phyloP scores from a whole-genome alignment of 2,113 vertebrate genomes.

The Periophthalmodon schlosseri region DNA sequence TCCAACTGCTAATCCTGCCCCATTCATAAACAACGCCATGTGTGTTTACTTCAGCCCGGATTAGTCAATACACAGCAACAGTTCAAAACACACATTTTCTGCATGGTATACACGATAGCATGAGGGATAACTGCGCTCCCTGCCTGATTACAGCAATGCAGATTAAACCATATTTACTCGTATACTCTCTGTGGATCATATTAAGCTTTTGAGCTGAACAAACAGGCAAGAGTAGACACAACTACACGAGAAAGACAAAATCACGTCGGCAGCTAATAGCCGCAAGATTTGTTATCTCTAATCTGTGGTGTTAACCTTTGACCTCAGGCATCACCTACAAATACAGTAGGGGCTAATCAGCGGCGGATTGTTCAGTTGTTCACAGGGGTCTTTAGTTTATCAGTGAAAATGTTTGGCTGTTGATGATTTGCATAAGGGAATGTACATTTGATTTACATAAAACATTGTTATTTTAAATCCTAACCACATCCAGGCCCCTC shows the following conservation, averaged over 20 bases:
- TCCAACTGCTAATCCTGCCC: slow-evolving; percentile 50
- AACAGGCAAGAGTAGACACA: not conserved
- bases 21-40: slow-evolving; percentile 57
- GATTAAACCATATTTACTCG: not conserved
- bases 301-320: slow-evolving; percentile 32
- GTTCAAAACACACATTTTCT: slow-evolving; percentile 9
- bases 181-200: not conserved
- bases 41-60: slow-evolving; percentile 54
- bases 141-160: not conserved
- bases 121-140: not conserved
- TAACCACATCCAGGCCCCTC: not conserved
- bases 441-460: slow-evolving; percentile 20
- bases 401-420: not conserved
- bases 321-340: slow-evolving; percentile 24
- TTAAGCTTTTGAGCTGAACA: slow-evolving; percentile 1
- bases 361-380: not conserved
- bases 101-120: not conserved
- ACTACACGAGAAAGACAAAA: not conserved
- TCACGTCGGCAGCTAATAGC: not conserved
- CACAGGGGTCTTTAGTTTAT: not conserved
- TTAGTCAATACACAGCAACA: slow-evolving; percentile 31
- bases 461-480: not conserved
- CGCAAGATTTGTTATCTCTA: slow-evolving; percentile 11
- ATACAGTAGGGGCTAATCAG: slow-evolving; percentile 11
- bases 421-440: slow-evolving; percentile 19